Base-by-base conservation (phyloP, 2,113 vertebrate species). In the Syngnathoides biaculeatus region DNA sequence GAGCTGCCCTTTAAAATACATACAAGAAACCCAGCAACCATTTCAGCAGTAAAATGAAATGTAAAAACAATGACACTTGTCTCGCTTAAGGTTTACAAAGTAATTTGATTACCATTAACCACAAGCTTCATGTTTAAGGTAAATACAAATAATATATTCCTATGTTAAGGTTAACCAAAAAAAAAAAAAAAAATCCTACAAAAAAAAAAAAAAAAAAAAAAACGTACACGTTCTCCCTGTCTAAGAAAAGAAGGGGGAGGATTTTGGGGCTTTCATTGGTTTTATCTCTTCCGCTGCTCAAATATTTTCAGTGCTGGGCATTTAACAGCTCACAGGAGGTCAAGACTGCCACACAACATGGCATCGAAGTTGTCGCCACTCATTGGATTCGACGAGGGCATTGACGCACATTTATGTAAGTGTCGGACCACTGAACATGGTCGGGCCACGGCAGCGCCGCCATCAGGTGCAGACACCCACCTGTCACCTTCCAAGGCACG, bases 1-100 rank as follows among this genome's bases (percentile, higher is more conserved):
- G 90, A 94, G 93, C 93, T 91, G 92, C 92, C 91, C 73, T 94
- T 75, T 90, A 90, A 93, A 90, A 92, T 95, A 95, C 94, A 89
- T 94, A 95, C 93, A 95, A 93, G 89, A 91, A 93, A 92, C 66
- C 73, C 78, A 78, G 79, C 79, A 92, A 94, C 90, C 90, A 88
- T 79, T 72, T 88, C 91, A 93, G 92, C 94, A 95, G 93, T 91
- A 92, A 94, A 93, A 93, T 89, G 80, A 86, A 88, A 92, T 89
- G 88, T 86, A 90, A 93, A 91, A 83, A 82, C 70, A 79, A 81
- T n/a, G 65, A 80, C 69, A 71, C 68, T 67, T 27, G 84, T 89
- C 90, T 92, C 86, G 88, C 82, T 68, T 74, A 70, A 38, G 53
- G 60, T 84, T 89, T 92, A 82, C 91, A 89, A 94, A 92, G 87